Conservation (phyloP, 2,113 vertebrate genomes). For the Oophaga pumilio region DNA sequence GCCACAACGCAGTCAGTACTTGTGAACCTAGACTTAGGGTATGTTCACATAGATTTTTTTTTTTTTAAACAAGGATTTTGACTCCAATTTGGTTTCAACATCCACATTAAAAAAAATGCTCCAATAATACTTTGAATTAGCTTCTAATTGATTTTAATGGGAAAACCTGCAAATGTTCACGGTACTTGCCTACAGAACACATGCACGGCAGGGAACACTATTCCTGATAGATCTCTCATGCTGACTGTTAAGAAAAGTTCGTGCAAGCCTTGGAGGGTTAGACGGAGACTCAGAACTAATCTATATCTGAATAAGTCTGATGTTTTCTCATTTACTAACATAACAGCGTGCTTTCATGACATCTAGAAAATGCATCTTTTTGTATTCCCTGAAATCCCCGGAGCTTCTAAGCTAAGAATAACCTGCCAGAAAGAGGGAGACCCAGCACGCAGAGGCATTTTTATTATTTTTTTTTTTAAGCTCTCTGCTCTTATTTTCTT, state of each 20-base stretch:
- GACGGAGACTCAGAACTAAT: no score
- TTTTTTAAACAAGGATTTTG: no score
- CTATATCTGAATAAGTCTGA: no score
- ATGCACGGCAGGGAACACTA: not conserved
- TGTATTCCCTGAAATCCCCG: slow-evolving; percentile 10
- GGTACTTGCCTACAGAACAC: not conserved
- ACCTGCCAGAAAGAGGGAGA: slow-evolving; percentile 8
- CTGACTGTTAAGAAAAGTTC: not conserved
- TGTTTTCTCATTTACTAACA: not conserved
- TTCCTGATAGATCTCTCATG: not conserved
- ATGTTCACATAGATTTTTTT: no score
- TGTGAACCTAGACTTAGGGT: no score
- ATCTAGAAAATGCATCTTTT: slow-evolving; percentile 5
- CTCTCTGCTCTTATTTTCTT: slow-evolving; percentile 17
- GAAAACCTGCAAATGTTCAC: not conserved
- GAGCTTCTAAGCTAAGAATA: slow-evolving; percentile 4
- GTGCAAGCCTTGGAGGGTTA: no score
- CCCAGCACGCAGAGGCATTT: not conserved
- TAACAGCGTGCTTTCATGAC: slow-evolving; percentile 1
- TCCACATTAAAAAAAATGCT: no score
- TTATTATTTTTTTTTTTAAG: not conserved
- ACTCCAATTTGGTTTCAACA: no score
- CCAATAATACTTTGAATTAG: no score
- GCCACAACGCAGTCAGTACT: no score
- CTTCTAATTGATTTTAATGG: no score